phyloP scores from a whole-genome alignment of 2,888 invertebrate genomes.

The Nomada fucata region DNA sequence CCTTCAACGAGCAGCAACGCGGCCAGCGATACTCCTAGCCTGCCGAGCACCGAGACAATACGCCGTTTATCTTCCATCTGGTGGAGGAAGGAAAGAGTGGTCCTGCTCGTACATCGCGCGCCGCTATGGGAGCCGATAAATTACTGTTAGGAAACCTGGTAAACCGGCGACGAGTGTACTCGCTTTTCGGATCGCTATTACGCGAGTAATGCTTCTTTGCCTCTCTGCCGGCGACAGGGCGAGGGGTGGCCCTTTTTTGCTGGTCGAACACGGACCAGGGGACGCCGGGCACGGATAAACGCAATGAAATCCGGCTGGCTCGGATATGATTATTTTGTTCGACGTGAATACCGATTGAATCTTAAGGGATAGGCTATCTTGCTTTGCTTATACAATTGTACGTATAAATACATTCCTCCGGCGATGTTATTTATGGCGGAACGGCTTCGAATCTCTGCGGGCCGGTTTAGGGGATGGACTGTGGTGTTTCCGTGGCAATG shows the following conservation, averaged over 20 bases:
- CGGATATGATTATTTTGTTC: constrained; percentile 55
- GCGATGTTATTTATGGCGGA: constrained; percentile 3
- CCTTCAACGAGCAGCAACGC: constrained; percentile 62
- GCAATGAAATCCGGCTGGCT: constrained; percentile 32
- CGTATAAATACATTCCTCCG: not conserved
- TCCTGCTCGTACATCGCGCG: constrained; percentile 67
- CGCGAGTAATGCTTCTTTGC: constrained; percentile 59
- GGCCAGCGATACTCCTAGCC: constrained; percentile 64
- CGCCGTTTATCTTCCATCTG: constrained; percentile 74
- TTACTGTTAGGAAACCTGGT: constrained; percentile 67
- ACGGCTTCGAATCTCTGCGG: not conserved
- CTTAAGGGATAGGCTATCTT: constrained; percentile 22
- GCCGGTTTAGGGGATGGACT: not conserved
- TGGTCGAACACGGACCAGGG: not conserved
- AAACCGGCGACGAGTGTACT: constrained; percentile 64
- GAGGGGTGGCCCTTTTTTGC: not conserved
- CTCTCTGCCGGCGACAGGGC: constrained; percentile 39
- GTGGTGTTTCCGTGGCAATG: not conserved
- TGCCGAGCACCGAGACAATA: constrained; percentile 66
- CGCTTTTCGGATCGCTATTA: constrained; percentile 63
- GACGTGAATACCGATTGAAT: constrained; percentile 46
- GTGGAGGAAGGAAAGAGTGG: constrained; percentile 61
- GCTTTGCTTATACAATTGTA: not conserved
- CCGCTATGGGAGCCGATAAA: constrained; percentile 68
- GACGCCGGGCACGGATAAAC: constrained; percentile 5